Percentiles rank a stretch among this genome's conserved stretches.
These are phyloP conservation scores for Atlantisia rogersi DNA, from an alignment of 2,113 vertebrate genomes.

Conservation along the genomic window DNA sequence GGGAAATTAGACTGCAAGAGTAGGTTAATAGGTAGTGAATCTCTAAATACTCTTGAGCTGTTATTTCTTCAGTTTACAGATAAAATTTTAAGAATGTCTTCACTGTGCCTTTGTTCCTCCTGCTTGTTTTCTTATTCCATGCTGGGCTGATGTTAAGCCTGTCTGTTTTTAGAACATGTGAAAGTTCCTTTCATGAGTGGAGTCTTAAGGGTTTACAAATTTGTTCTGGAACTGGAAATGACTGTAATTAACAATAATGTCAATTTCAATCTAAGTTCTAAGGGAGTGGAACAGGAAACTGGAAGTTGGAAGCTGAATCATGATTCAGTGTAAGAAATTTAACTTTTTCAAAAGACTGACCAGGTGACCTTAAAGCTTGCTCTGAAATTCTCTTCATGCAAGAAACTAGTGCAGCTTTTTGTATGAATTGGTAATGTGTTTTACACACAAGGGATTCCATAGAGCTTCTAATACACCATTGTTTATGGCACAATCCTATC, in stretches of 20 bases:
- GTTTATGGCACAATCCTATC: neutral
- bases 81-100: neutral
- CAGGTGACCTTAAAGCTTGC: neutral
- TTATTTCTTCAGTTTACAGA: neutral
- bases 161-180: neutral
- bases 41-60: neutral
- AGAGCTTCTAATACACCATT: neutral
- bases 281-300: neutral
- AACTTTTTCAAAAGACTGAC: neutral
- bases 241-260: neutral
- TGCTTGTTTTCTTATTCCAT: neutral
- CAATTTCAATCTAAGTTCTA: neutral
- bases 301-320: neutral
- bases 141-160: neutral
- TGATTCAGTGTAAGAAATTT: neutral
- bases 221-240: neutral
- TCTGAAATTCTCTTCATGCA: neutral
- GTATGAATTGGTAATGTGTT: neutral
- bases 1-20: neutral
- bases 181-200: neutral
- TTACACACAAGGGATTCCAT: neutral
- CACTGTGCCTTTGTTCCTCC: neutral
- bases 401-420: neutral
- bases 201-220: neutral
- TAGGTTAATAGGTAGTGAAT: neutral